phyloP scores from a whole-genome alignment of 2,113 vertebrate genomes.

The Peromyscus californicus region DNA sequence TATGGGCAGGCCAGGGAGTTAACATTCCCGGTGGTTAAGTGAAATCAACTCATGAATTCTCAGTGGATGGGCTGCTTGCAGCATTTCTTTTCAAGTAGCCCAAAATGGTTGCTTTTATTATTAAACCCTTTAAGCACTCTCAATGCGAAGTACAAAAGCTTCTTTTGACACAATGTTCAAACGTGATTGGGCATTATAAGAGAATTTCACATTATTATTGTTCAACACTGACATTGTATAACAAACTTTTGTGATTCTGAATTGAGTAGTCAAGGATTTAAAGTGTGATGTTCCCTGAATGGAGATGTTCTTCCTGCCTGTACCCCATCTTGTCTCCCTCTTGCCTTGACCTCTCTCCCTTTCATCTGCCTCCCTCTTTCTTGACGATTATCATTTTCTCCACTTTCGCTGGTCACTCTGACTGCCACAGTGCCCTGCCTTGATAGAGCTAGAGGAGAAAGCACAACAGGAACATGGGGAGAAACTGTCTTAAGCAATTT shows the following conservation, averaged over 20 bases:
- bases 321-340: background rate
- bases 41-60: slow-evolving; percentile 27
- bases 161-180: background rate
- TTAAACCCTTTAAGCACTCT: background rate
- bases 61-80: background rate
- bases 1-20: background rate
- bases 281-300: background rate
- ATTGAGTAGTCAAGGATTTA: background rate
- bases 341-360: background rate
- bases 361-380: background rate
- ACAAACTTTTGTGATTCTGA: background rate
- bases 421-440: background rate
- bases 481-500: background rate
- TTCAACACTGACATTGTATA: background rate
- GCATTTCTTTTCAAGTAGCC: background rate
- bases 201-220: background rate
- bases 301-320: background rate
- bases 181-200: background rate
- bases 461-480: background rate
- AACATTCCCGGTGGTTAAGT: background rate
- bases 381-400: background rate
- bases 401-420: background rate
- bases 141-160: slow-evolving; percentile 47
- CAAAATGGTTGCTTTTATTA: slow-evolving; percentile 32
- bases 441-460: background rate